Conservation (phyloP, 2,113 vertebrate species). For the Austrofundulus limnaeus region DNA sequence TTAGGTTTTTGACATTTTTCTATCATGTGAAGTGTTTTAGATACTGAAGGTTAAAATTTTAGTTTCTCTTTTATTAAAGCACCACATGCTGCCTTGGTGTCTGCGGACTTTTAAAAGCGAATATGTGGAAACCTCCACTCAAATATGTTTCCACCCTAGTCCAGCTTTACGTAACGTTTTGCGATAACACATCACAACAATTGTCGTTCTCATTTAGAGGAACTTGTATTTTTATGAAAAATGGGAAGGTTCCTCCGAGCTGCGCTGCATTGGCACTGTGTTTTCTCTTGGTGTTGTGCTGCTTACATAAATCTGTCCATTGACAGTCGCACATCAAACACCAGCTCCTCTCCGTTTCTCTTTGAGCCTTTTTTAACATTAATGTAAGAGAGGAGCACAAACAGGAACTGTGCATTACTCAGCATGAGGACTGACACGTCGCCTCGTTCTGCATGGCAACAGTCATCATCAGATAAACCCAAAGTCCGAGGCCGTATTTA, state of each 20-base stretch:
- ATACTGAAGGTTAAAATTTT: slow-evolving; percentile 9
- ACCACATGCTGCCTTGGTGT: slow-evolving; percentile 39
- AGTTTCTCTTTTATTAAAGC: slow-evolving; percentile 37
- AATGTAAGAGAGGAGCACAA: slow-evolving; percentile 57
- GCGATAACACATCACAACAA: slow-evolving; percentile 1
- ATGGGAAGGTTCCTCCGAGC: slow-evolving; percentile 13
- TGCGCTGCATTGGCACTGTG: slow-evolving; percentile 18
- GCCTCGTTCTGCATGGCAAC: slow-evolving; percentile 68
- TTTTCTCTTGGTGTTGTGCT: slow-evolving; percentile 16
- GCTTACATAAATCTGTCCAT: slow-evolving; percentile 49
- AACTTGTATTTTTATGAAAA: slow-evolving; percentile 6
- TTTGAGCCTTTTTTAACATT: slow-evolving; percentile 64
- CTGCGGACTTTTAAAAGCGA: slow-evolving; percentile 57
- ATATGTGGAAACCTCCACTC: slow-evolving; percentile 15
- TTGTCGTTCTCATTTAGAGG: slow-evolving; percentile 1
- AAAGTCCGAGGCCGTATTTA: slow-evolving; percentile 30
- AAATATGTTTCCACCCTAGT: too few species aligned
- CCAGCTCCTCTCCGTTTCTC: slow-evolving; percentile 5
- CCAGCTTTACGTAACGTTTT: too few species aligned
- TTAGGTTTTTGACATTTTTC: background rate
- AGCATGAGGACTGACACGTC: slow-evolving; percentile 38
- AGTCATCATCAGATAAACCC: slow-evolving; percentile 47
- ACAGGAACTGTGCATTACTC: slow-evolving; percentile 65
- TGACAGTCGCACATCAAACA: slow-evolving; percentile 46
- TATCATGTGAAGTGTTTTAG: background rate